Percentiles rank a stretch among this genome's conserved stretches.
Conservation (phyloP, 2,113 vertebrate genomes). For the Cichladusa arquata region DNA sequence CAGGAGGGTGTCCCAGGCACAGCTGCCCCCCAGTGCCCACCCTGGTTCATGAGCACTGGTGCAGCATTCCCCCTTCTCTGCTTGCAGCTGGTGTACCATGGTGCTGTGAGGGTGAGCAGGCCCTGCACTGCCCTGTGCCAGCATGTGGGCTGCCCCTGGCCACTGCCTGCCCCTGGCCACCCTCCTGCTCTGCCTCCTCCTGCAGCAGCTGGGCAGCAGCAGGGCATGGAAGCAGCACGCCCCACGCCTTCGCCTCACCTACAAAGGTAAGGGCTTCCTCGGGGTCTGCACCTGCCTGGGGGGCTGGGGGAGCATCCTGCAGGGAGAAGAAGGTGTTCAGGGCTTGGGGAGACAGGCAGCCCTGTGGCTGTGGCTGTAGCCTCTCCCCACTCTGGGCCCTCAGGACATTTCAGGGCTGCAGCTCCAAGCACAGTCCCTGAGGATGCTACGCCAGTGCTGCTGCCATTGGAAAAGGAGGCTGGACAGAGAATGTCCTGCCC, state of each 20-base stretch:
- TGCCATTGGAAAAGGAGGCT: accelerated
- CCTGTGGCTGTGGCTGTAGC: accelerated
- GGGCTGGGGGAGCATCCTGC: not conserved
- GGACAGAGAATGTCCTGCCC: not conserved
- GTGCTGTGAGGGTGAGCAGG: not conserved
- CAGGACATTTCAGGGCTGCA: not conserved
- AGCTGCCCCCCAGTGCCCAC: not conserved
- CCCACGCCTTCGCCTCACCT: constrained; percentile 64
- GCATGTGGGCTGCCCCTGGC: not conserved
- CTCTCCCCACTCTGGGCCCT: accelerated
- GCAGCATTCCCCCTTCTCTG: not conserved
- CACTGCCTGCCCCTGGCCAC: not conserved
- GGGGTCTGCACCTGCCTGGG: not conserved
- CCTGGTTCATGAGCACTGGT: not conserved
- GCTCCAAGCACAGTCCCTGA: not conserved
- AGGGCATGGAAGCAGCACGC: constrained; percentile 30
- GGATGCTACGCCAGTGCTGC: not conserved
- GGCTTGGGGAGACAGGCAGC: not conserved
- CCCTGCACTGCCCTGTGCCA: not conserved
- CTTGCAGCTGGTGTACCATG: constrained; percentile 19
- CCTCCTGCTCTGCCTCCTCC: not conserved
- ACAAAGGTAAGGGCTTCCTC: constrained; percentile 60
- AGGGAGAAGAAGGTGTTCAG: not conserved
- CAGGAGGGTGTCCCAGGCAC: not conserved
- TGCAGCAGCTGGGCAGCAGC: not conserved